Conservation (phyloP, 1,140 invertebrate genomes). For the Aphelinus atriplicis region DNA sequence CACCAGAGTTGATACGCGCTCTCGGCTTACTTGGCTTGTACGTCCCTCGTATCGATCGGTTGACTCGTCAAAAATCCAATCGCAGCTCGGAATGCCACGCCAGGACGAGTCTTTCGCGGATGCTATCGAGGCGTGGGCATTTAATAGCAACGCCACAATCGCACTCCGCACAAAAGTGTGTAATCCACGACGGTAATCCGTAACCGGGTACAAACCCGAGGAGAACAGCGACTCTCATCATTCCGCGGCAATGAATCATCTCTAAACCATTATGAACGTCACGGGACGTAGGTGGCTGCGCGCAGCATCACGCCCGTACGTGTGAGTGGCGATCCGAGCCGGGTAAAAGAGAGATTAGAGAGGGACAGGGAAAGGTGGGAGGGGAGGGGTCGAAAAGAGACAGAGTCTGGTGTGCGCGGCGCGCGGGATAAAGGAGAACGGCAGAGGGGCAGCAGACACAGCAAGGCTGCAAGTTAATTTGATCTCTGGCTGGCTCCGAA, state of each 20-base stretch:
- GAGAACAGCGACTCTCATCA: no score
- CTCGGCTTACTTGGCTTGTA: no score
- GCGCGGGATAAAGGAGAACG: neutral
- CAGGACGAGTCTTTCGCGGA: no score
- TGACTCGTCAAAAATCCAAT: no score
- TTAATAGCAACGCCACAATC: no score
- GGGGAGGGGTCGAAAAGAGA: constrained; percentile 16
- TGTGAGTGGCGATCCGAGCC: constrained; percentile 6
- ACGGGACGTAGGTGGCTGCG: constrained; percentile 29
- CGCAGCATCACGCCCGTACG: constrained; percentile 15
- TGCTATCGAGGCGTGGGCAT: no score
- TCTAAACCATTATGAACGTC: constrained; percentile 21
- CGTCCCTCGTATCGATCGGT: no score
- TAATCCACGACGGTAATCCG: no score
- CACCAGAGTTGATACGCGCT: no score
- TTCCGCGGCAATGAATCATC: neutral
- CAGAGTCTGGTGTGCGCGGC: neutral
- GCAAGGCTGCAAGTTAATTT: constrained; percentile 40
- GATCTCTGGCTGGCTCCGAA: constrained; percentile 36
- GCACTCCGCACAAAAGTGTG: no score
- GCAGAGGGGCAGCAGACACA: neutral
- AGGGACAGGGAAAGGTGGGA: neutral
- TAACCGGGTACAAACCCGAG: no score
- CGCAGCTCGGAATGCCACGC: no score
- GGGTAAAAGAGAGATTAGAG: constrained; percentile 29